A percentile compares a stretch with the other conserved stretches of the same genome.
phyloP scores from a whole-genome alignment of 1,140 invertebrate genomes.

The Nixonia krombeini region DNA sequence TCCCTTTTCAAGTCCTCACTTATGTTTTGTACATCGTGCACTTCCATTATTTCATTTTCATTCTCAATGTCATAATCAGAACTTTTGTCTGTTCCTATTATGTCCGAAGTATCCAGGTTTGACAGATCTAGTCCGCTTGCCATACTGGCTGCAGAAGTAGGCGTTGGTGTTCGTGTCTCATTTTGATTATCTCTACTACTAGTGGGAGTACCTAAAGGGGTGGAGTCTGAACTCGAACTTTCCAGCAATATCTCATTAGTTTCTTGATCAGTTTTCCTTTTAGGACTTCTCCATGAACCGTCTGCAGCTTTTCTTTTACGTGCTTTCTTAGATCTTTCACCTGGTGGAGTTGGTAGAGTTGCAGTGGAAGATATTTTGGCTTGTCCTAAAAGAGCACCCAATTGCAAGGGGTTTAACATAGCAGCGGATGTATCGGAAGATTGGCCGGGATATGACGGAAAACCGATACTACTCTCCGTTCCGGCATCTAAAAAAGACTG shows the following conservation, averaged over 20 bases:
- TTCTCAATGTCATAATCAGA: constrained; percentile 76
- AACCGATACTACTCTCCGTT: constrained; percentile 73
- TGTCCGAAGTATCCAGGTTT: constrained; percentile 74
- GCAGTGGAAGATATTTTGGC: constrained; percentile 49
- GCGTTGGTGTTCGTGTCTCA: constrained; percentile 71
- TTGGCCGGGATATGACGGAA: constrained; percentile 72
- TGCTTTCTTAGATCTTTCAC: constrained; percentile 60
- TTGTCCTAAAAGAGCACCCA: constrained; percentile 60
- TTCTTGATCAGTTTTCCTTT: constrained; percentile 69
- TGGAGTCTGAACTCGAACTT: constrained; percentile 79
- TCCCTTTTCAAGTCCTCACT: constrained; percentile 75
- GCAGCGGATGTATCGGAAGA: constrained; percentile 66
- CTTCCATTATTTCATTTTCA: constrained; percentile 70
- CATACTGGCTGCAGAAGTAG: constrained; percentile 74
- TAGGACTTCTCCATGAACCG: constrained; percentile 72
- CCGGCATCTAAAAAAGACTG: constrained; percentile 73
- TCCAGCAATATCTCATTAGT: constrained; percentile 73
- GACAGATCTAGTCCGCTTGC: constrained; percentile 77
- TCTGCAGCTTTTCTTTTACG: constrained; percentile 71
- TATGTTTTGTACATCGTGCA: constrained; percentile 71
- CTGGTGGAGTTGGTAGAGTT: constrained; percentile 14
- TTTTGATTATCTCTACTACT: constrained; percentile 72
- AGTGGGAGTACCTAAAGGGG: constrained; percentile 73
- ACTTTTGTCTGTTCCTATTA: constrained; percentile 71
- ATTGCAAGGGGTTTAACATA: constrained; percentile 65